These are phyloP conservation scores for Cataglyphis livida DNA, from an alignment of 2,888 invertebrate genomes.

Conservation along the genomic window DNA sequence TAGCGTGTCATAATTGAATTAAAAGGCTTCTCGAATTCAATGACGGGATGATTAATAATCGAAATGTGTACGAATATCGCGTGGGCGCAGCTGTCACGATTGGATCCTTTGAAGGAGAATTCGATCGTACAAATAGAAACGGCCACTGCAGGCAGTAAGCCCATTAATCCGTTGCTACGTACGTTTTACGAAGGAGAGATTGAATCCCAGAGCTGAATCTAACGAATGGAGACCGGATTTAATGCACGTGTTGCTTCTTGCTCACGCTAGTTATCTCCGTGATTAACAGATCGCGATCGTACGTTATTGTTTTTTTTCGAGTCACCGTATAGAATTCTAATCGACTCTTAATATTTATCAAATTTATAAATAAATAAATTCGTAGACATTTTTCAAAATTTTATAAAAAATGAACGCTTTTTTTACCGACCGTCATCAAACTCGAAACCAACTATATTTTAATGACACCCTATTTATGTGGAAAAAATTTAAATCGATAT, in stretches of 20 bases:
- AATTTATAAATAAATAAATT: background rate
- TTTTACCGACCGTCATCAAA: too few species aligned
- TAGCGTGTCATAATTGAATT: conserved; percentile 63
- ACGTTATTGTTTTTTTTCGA: background rate
- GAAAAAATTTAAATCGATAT: too few species aligned
- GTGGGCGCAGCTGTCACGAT: conserved; percentile 43
- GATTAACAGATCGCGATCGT: conserved; percentile 3
- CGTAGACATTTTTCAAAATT: too few species aligned
- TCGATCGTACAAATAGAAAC: conserved; percentile 20
- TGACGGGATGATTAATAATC: conserved; percentile 69
- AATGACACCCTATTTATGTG: too few species aligned
- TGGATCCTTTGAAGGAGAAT: conserved; percentile 45
- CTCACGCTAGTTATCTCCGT: background rate
- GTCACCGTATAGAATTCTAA: background rate
- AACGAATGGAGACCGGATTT: conserved; percentile 13
- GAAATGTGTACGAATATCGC: conserved; percentile 30
- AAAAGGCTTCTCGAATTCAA: conserved; percentile 62
- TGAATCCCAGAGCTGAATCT: conserved; percentile 18
- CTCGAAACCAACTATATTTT: too few species aligned
- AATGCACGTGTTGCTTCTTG: background rate
- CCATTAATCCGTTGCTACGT: conserved; percentile 37
- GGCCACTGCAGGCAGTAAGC: conserved; percentile 20
- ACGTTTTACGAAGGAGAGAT: conserved; percentile 13
- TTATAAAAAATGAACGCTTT: too few species aligned
- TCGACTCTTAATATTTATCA: conserved; percentile 7